phyloP scores from a whole-genome alignment of 2,113 vertebrate genomes.

The Salvelinus fontinalis region DNA sequence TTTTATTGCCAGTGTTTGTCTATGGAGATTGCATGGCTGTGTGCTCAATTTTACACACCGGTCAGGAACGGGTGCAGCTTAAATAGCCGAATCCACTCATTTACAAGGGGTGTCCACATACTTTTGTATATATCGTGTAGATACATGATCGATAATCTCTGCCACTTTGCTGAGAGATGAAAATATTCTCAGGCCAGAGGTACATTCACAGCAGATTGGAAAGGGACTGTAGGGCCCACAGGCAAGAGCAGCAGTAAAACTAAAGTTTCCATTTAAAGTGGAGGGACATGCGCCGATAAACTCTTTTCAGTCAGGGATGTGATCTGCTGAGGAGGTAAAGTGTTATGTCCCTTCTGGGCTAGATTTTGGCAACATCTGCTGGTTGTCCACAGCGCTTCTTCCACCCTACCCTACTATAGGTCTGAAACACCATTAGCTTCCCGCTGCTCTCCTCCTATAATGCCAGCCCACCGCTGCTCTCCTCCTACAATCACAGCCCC shows the following conservation, averaged over 20 bases:
- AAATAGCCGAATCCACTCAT: too few relatives aligned
- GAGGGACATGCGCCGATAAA: background rate
- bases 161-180: background rate
- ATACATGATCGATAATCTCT: constrained; percentile 15
- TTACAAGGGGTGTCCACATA: too few relatives aligned
- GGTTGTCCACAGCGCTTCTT: constrained; percentile 5
- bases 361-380: constrained; percentile 60
- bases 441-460: constrained; percentile 15
- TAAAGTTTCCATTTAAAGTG: constrained; percentile 9
- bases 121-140: background rate
- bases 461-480: background rate
- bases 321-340: constrained; percentile 45
- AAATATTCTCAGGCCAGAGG: background rate
- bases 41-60: too few relatives aligned
- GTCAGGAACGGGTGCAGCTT: too few relatives aligned
- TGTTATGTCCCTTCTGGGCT: constrained; percentile 52
- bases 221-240: constrained; percentile 3
- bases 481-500: constrained; percentile 9
- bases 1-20: too few relatives aligned
- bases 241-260: constrained; percentile 14
- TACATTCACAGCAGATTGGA: constrained; percentile 5
- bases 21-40: too few relatives aligned
- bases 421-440: background rate
- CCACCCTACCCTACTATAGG: constrained; percentile 4
- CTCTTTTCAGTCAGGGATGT: background rate